Conservation (phyloP, 2,888 invertebrate genomes). For the Pyrochroa serraticornis region DNA sequence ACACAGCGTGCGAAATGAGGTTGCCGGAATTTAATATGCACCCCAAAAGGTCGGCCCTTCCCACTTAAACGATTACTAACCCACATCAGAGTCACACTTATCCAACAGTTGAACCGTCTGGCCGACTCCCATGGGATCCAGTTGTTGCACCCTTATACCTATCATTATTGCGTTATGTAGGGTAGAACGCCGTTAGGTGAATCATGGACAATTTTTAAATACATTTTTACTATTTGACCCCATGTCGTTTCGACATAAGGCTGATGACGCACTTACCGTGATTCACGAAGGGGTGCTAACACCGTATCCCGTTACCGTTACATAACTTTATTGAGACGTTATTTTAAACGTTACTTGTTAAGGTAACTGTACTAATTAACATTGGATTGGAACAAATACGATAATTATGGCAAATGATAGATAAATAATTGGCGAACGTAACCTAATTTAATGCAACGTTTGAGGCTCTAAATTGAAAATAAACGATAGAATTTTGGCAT, state of each 20-base stretch:
- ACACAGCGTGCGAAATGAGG: slow-evolving; percentile 14
- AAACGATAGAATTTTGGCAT: too few species aligned
- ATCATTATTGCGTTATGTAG: slow-evolving; percentile 18
- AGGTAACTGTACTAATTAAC: too few species aligned
- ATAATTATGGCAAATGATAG: too few species aligned
- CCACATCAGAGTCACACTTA: slow-evolving; percentile 20
- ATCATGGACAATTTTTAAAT: slow-evolving; percentile 21
- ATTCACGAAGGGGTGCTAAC: slow-evolving; percentile 7
- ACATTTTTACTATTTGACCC: slow-evolving; percentile 10
- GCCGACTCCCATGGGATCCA: too few species aligned
- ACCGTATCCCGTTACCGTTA: slow-evolving; percentile 12
- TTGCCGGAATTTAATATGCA: slow-evolving; percentile 20
- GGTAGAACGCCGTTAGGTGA: slow-evolving; percentile 20
- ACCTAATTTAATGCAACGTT: too few species aligned
- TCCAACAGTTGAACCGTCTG: background rate
- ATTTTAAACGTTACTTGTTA: background rate
- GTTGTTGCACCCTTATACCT: slow-evolving; percentile 11
- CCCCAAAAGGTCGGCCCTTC: slow-evolving; percentile 13
- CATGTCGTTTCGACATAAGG: slow-evolving; percentile 16
- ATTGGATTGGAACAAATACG: too few species aligned
- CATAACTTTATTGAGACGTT: background rate
- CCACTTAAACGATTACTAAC: slow-evolving; percentile 28
- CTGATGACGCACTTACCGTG: slow-evolving; percentile 14
- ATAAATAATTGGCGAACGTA: too few species aligned
- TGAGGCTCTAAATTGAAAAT: too few species aligned